Percentiles rank a stretch among this genome's conserved stretches.
Conservation (phyloP, 2,888 invertebrate species). For the Pheosia gnoma region DNA sequence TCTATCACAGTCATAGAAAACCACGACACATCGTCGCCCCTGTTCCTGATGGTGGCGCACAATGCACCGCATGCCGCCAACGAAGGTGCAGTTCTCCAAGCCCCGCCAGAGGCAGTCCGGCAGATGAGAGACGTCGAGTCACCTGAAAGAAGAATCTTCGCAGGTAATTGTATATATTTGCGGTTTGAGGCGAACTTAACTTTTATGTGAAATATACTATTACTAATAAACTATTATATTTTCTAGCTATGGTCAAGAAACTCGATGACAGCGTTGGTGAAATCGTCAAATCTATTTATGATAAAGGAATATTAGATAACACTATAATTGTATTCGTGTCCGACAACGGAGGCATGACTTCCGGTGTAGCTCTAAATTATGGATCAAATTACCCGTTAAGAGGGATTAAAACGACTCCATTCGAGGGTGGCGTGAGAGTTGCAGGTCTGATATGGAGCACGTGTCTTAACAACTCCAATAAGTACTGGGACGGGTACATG, state of each 20-base stretch:
- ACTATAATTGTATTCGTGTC: constrained; percentile 93
- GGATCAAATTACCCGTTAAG: constrained; percentile 92
- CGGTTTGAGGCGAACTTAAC: neutral
- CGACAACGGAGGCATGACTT: constrained; percentile 94
- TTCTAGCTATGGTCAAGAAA: constrained; percentile 90
- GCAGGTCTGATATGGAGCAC: constrained; percentile 88
- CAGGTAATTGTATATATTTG: constrained; percentile 80
- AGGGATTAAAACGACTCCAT: constrained; percentile 90
- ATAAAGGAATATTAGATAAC: constrained; percentile 88
- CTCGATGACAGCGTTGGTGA: constrained; percentile 94
- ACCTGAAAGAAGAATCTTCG: constrained; percentile 87
- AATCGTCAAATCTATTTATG: constrained; percentile 87
- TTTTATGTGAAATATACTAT: no score
- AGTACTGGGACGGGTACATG: constrained; percentile 82
- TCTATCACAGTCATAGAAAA: constrained; percentile 76
- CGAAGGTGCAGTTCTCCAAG: constrained; percentile 87
- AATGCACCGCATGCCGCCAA: constrained; percentile 92
- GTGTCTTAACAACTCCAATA: constrained; percentile 62
- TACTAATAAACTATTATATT: no score
- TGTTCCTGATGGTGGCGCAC: constrained; percentile 92
- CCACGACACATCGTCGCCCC: constrained; percentile 84
- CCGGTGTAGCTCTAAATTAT: constrained; percentile 88
- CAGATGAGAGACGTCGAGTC: constrained; percentile 88
- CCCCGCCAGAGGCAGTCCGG: constrained; percentile 87
- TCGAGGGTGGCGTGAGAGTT: constrained; percentile 93